Evolutionary conservation across 2,797 vertebrate species (phyloP), one percentile per base, ranked within the genome.

Genomic region (Sternotherus odoratus): DNA sequence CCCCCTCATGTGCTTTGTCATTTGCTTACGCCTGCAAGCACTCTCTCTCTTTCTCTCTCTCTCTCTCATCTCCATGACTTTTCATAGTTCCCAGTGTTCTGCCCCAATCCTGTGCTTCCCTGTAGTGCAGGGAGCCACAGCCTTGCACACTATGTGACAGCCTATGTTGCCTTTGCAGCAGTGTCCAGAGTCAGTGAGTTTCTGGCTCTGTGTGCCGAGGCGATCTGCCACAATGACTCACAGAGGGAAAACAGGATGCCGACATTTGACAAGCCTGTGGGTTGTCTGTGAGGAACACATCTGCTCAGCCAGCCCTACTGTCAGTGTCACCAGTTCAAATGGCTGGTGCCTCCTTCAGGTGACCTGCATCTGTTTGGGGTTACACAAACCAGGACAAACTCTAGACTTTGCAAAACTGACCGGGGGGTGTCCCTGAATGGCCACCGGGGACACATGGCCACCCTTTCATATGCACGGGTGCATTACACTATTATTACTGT

Each of bases 241-340:
- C n/a, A n/a, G 13, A 54, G 12, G 10, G 53, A 80, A 56, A 50
- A 54, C 79, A 23, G 77, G 46, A 85, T 88, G 93, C 87, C 95
- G 91, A 88, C 2, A 0, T 8, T 85, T 79, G 39, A 46, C 88
- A 36, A 91, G 89, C 85, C 77, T 1, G 56, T 78, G 86, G 89
- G 86, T 91, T 89, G 87, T 94, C 72, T 80, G 90, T 82, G 92
- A 94, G 89, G 84, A 26, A 12, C 26, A 3, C 85, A 51, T 85
- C 90, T n/a, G 87, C 50, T 94, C 79, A 89, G 60, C 87, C 89
- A 0, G 3, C 51, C 54, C 46, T 77, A 83, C 79, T 50, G 49
- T 92, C 49, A 23, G 66, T 91, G 86, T 33, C 57, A 23, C 2
- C 2, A 1, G 51, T 75, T 83, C 33, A 77, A 74, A 74, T 78